These are phyloP conservation scores for Tinea pellionella DNA, from an alignment of 2,888 invertebrate species.

Conservation along the genomic window DNA sequence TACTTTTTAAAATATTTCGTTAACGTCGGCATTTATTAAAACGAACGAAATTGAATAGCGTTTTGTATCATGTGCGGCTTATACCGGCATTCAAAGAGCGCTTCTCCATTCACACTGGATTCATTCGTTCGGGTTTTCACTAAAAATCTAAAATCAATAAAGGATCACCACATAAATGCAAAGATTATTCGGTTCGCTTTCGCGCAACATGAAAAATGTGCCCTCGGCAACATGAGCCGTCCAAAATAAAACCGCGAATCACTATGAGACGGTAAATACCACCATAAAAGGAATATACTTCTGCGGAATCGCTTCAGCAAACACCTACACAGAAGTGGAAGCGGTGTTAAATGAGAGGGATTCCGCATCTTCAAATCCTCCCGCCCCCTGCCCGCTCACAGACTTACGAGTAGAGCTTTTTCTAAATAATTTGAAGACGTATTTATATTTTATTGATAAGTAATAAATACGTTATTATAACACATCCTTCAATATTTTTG, in stretches of 20 bases:
- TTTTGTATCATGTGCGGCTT: constrained; percentile 64
- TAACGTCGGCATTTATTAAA: constrained; percentile 46
- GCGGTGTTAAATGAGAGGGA: constrained; percentile 69
- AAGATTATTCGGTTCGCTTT: constrained; percentile 64
- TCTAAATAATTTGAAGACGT: neutral
- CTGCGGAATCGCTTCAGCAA: constrained; percentile 65
- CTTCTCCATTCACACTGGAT: constrained; percentile 63
- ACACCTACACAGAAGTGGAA: constrained; percentile 64
- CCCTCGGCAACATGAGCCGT: constrained; percentile 59
- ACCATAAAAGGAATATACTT: constrained; percentile 64
- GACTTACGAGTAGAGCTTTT: constrained; percentile 3
- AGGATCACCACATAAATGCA: constrained; percentile 68
- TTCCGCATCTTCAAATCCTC: constrained; percentile 34
- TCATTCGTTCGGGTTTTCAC: constrained; percentile 66
- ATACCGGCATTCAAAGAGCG: constrained; percentile 57
- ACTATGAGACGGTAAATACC: constrained; percentile 65
- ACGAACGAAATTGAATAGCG: constrained; percentile 51
- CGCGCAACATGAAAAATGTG: constrained; percentile 63
- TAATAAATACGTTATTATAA: neutral
- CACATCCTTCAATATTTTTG: too few species aligned
- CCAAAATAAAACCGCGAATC: constrained; percentile 69
- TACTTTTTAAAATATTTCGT: constrained; percentile 20
- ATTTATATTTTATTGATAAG: neutral
- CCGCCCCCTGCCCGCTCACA: constrained; percentile 19
- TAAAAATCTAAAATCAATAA: constrained; percentile 71